Conservation (phyloP, 2,888 invertebrate species). For the Aphrophora alni region DNA sequence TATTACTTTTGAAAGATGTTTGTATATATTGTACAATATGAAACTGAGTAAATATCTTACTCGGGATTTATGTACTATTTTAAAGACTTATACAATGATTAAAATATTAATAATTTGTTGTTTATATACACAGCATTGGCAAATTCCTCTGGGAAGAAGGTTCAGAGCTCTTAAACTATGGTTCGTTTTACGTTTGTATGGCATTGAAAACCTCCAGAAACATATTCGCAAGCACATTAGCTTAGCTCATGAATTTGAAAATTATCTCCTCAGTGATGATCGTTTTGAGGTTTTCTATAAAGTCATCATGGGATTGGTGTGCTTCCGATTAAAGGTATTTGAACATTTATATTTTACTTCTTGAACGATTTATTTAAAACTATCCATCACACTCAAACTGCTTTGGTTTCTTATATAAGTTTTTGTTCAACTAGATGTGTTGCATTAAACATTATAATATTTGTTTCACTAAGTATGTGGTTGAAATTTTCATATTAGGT, state of each 20-base stretch:
- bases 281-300: constrained; percentile 90
- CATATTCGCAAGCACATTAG: constrained; percentile 85
- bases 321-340: constrained; percentile 85
- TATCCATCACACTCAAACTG: too few relatives aligned
- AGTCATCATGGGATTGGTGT: constrained; percentile 93
- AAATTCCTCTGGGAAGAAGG: constrained; percentile 91
- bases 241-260: constrained; percentile 87
- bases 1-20: too few relatives aligned
- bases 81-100: too few relatives aligned
- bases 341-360: background rate
- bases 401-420: too few relatives aligned
- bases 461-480: too few relatives aligned
- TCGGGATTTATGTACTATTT: too few relatives aligned
- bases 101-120: too few relatives aligned
- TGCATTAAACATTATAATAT: background rate
- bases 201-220: constrained; percentile 85
- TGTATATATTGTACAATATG: too few relatives aligned
- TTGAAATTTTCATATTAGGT: too few relatives aligned
- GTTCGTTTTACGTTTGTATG: constrained; percentile 93
- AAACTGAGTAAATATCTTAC: too few relatives aligned
- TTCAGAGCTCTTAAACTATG: constrained; percentile 93
- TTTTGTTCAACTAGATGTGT: too few relatives aligned
- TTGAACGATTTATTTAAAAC: too few relatives aligned
- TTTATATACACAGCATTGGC: constrained; percentile 77
- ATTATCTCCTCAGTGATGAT: constrained; percentile 73